Conservation (phyloP, 2,888 invertebrate species). For the Scrobipalpa costella region DNA sequence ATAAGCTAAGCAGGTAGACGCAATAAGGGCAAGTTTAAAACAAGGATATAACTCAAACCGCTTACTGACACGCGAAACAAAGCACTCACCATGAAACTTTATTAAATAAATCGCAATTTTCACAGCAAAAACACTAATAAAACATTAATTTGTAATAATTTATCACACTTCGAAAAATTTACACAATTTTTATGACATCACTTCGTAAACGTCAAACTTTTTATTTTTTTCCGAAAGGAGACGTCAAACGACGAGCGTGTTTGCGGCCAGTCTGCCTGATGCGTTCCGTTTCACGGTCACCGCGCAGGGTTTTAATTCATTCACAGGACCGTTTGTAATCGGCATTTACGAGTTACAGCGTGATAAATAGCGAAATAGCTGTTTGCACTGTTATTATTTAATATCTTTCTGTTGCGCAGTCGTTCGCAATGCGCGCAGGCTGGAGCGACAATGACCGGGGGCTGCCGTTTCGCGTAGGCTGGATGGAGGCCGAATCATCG, state of each 20-base stretch:
- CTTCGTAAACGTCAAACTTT: constrained; percentile 68
- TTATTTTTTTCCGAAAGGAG: constrained; percentile 50
- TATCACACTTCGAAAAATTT: constrained; percentile 45
- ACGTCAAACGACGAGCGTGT: constrained; percentile 41
- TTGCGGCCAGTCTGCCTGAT: constrained; percentile 54
- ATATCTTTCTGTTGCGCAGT: constrained; percentile 9
- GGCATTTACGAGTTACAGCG: constrained; percentile 26
- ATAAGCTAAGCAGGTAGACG: constrained; percentile 30
- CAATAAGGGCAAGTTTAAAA: constrained; percentile 31
- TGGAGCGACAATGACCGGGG: constrained; percentile 62
- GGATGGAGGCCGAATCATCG: constrained; percentile 64
- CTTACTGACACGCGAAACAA: constrained; percentile 13
- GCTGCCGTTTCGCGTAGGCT: constrained; percentile 58
- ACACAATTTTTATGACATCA: constrained; percentile 58
- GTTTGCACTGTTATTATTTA: constrained; percentile 3
- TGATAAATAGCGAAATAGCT: not conserved
- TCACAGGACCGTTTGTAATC: constrained; percentile 35
- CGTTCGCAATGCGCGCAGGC: not conserved
- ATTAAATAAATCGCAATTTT: constrained; percentile 38
- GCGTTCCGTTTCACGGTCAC: constrained; percentile 72
- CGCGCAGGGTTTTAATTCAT: constrained; percentile 44
- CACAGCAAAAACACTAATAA: constrained; percentile 38
- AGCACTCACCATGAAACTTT: constrained; percentile 39
- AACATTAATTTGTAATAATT: constrained; percentile 39
- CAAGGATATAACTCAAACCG: constrained; percentile 18